These are phyloP conservation scores for Bos indicus DNA, from an alignment of 2,113 vertebrate species.

Conservation along the genomic window DNA sequence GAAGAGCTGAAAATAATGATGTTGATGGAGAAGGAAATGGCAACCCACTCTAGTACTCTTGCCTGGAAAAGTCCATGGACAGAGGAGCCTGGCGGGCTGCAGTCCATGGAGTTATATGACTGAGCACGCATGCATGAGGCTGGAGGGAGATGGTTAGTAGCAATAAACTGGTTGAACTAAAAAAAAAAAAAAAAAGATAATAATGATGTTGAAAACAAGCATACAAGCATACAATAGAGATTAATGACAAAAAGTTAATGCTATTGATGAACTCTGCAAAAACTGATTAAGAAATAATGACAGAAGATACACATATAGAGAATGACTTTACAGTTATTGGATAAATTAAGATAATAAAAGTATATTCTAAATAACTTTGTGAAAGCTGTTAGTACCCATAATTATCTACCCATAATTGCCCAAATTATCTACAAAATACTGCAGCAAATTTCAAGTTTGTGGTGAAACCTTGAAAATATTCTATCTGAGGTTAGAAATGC, in stretches of 20 bases:
- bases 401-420: no score
- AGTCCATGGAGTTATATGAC: neutral
- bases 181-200: neutral
- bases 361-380: neutral
- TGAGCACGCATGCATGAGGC: fast-evolving
- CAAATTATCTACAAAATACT: neutral
- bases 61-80: neutral
- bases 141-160: neutral
- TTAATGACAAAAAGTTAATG: neutral
- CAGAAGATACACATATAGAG: neutral
- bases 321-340: neutral
- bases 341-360: neutral
- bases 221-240: neutral
- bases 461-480: neutral
- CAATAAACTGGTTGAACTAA: neutral
- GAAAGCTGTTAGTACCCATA: neutral
- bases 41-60: neutral
- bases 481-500: neutral
- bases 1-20: neutral
- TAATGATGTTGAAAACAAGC: neutral
- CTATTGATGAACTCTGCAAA: neutral
- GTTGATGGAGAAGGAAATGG: neutral
- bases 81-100: neutral
- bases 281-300: neutral
- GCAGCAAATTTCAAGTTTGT: neutral